These are phyloP conservation scores for Micromys minutus DNA, from an alignment of 2,113 vertebrate genomes.

Conservation along the genomic window DNA sequence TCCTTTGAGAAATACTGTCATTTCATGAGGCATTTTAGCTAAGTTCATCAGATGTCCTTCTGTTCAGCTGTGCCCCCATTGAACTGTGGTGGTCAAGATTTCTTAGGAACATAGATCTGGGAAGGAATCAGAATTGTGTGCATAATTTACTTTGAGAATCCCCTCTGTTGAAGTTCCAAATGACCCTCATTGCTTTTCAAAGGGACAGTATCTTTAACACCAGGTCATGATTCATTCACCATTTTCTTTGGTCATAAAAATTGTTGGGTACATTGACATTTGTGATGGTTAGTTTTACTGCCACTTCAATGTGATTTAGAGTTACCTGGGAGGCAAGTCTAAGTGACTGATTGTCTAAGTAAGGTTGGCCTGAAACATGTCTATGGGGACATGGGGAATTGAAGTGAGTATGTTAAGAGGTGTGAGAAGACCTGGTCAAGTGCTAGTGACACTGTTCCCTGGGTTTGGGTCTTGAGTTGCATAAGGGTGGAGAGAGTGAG, in stretches of 20 bases:
- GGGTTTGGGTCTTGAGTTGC: neutral
- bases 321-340: neutral
- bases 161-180: neutral
- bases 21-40: neutral
- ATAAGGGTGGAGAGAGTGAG: neutral
- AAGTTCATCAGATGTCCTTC: neutral
- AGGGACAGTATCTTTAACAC: neutral
- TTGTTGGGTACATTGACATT: neutral
- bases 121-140: neutral
- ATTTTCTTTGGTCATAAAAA: neutral
- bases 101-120: neutral
- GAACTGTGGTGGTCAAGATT: neutral
- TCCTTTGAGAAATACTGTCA: neutral
- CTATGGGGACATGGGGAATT: neutral
- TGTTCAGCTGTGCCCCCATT: neutral
- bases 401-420: no score
- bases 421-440: neutral
- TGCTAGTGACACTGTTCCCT: neutral
- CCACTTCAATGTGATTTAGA: neutral
- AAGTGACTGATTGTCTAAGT: neutral
- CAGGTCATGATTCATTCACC: neutral
- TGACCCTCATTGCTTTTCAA: slow-evolving; percentile 8
- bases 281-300: neutral
- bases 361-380: neutral
- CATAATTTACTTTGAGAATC: neutral